Evolutionary conservation across 2,113 vertebrate species (phyloP).

Genomic region (Gymnarchus niloticus): DNA sequence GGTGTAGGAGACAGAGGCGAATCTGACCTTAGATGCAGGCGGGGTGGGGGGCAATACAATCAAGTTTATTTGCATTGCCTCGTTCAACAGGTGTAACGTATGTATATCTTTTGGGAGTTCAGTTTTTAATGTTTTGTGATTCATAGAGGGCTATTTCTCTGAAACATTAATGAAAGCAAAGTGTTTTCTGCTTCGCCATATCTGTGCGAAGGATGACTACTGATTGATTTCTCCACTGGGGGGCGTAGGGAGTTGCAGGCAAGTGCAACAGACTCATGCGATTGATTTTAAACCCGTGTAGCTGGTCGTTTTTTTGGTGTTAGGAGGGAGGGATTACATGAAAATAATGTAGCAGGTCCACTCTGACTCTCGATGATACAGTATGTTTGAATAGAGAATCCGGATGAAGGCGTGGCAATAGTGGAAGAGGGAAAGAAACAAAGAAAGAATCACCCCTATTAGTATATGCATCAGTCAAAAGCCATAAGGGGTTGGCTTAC

Average conservation of each 20-base stretch:
- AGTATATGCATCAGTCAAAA: background rate
- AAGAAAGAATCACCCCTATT: background rate
- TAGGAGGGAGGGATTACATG: background rate
- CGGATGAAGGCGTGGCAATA: background rate
- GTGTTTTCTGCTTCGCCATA: no score
- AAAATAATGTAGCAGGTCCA: background rate
- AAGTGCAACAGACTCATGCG: background rate
- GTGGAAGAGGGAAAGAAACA: background rate
- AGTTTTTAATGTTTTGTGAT: no score
- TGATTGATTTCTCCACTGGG: no score
- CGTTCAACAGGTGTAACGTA: background rate
- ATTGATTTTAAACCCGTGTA: background rate
- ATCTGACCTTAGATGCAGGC: background rate
- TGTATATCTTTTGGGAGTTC: background rate
- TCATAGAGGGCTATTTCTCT: no score
- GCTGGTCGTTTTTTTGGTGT: background rate
- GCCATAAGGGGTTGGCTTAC: background rate
- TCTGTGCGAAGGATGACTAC: no score
- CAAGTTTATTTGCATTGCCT: background rate
- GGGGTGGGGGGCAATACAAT: background rate
- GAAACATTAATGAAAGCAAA: no score
- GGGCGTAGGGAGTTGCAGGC: no score
- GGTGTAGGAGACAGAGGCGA: conserved; percentile 17
- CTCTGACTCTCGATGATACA: background rate
- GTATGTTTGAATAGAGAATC: background rate